Evolutionary conservation across 2,113 vertebrate species (phyloP).

Genomic region (Petroica traversi): DNA sequence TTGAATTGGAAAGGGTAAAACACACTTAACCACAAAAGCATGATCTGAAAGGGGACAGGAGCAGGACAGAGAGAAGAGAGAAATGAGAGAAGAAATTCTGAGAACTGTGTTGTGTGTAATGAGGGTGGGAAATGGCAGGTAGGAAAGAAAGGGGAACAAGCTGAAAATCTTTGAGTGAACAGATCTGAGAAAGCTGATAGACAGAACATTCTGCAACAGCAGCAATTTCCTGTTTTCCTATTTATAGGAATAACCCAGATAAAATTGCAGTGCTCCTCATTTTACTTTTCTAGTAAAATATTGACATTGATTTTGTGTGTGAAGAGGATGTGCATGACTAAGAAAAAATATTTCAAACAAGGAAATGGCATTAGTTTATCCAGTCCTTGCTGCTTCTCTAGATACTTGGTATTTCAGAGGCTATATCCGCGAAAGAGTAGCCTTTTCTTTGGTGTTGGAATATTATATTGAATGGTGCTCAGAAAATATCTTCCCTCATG

Average conservation of each 20-base stretch:
- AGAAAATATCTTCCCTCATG: background rate
- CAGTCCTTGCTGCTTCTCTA: background rate
- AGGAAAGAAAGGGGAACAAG: background rate
- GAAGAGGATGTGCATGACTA: background rate
- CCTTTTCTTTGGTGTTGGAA: background rate
- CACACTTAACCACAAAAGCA: background rate
- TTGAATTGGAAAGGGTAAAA: background rate
- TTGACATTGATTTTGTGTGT: background rate
- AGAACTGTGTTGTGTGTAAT: background rate
- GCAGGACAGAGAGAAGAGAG: background rate
- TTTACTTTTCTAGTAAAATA: background rate
- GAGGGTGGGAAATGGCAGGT: background rate
- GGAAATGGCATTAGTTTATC: background rate
- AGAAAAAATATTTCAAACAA: background rate
- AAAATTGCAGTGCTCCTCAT: background rate
- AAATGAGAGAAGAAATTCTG: background rate
- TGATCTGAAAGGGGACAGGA: background rate
- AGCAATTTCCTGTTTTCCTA: background rate
- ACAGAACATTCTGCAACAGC: background rate
- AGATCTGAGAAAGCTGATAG: background rate
- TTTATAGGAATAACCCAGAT: background rate
- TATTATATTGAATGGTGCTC: background rate
- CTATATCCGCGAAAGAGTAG: background rate
- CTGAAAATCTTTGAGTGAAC: background rate
- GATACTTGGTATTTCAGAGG: background rate